Evolutionary conservation across 92 coral and sea anemone species (phyloP).

Genomic region (Ricordea florida): DNA sequence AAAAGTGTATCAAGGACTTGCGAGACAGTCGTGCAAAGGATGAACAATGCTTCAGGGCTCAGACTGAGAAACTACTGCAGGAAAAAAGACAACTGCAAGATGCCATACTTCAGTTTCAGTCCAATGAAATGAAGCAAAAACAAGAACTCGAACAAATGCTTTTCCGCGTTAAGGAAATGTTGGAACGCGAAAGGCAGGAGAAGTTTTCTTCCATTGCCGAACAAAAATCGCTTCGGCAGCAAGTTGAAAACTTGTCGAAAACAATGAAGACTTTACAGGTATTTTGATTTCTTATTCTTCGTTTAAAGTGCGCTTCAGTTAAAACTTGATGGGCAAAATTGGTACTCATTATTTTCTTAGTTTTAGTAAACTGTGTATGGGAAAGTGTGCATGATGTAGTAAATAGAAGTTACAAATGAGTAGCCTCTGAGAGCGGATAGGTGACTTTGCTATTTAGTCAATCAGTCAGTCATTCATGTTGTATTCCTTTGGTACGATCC

Average conservation of each 20-base stretch:
- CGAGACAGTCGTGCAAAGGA: constrained; percentile 64
- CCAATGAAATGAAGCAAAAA: constrained; percentile 83
- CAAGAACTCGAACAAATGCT: constrained; percentile 89
- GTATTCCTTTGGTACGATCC: too few relatives aligned
- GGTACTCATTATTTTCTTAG: too few relatives aligned
- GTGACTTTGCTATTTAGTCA: neutral
- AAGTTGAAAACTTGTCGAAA: constrained; percentile 81
- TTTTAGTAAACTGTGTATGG: too few relatives aligned
- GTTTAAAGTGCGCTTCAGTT: neutral
- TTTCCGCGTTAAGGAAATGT: constrained; percentile 73
- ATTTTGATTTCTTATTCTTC: neutral
- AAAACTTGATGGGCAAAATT: neutral
- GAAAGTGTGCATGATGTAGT: too few relatives aligned
- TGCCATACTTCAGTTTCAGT: constrained; percentile 74
- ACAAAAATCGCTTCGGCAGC: constrained; percentile 83
- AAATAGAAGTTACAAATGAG: too few relatives aligned
- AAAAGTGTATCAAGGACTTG: constrained; percentile 59
- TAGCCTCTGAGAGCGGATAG: neutral
- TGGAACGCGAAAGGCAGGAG: constrained; percentile 92
- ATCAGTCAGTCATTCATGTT: too few relatives aligned
- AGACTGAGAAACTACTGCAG: constrained; percentile 75
- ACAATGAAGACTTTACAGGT: constrained; percentile 94
- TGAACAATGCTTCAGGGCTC: constrained; percentile 63
- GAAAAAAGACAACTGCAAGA: constrained; percentile 87
- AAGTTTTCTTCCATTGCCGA: constrained; percentile 92